A percentile compares a stretch with the other conserved stretches of the same genome.
Evolutionary conservation across 1,140 invertebrate genomes (phyloP).

Genomic region (Cyclina sinensis): DNA sequence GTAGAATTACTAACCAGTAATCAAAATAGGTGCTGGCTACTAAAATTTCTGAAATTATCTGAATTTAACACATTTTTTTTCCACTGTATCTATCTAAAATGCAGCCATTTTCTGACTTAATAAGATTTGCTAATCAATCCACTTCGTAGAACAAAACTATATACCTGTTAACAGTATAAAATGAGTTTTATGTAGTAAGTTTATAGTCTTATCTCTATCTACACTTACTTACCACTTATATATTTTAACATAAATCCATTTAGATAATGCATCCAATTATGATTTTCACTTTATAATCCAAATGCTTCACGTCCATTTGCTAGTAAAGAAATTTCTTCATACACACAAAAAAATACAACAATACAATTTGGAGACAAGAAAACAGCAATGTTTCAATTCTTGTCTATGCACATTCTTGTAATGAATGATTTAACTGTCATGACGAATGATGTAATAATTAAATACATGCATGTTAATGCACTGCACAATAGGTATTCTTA

Average conservation of each 20-base stretch:
- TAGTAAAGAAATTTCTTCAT: slow-evolving; percentile 9
- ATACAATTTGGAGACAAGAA: background rate
- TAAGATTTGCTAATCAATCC: no score
- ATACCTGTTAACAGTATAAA: no score
- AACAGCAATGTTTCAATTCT: background rate
- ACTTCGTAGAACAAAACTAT: no score
- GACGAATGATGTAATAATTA: background rate
- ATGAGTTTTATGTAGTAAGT: no score
- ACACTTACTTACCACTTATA: slow-evolving; percentile 6
- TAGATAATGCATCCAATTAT: background rate
- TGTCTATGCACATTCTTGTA: background rate
- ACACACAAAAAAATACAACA: background rate
- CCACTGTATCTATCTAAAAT: no score
- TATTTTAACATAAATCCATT: background rate
- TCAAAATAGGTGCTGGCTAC: no score
- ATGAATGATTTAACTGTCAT: background rate
- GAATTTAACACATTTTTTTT: no score
- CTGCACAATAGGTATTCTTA: slow-evolving; percentile 16
- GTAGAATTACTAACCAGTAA: no score
- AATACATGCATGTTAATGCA: slow-evolving; percentile 2
- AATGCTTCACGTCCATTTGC: background rate
- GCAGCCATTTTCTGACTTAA: no score
- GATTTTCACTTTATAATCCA: background rate
- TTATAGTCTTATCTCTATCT: no score
- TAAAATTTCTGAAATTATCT: no score